phyloP scores from a whole-genome alignment of 1,140 invertebrate species.

The Lepidotrigona ventralis region DNA sequence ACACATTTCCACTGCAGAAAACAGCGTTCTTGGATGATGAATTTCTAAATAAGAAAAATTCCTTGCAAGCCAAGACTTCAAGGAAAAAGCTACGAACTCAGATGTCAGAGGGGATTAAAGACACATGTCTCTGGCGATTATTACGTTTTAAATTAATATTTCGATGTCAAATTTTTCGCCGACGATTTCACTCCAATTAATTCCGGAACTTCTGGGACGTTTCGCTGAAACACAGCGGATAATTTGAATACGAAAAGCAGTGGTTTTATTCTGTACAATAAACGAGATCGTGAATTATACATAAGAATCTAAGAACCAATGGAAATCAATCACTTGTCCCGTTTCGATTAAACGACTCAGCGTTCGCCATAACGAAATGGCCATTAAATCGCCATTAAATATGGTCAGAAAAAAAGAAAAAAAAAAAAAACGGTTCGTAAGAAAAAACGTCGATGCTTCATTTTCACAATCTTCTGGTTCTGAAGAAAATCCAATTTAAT shows the following conservation, averaged over 20 bases:
- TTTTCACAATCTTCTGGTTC: background rate
- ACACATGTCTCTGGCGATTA: background rate
- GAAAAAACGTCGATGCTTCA: background rate
- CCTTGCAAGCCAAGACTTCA: fast-evolving
- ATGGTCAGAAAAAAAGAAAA: background rate
- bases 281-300: background rate
- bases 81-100: background rate
- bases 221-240: too few relatives aligned
- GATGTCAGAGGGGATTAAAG: background rate
- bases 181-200: background rate
- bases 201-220: background rate
- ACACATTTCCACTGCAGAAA: background rate
- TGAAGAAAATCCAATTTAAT: too few relatives aligned
- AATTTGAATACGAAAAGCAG: background rate
- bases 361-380: background rate
- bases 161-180: background rate
- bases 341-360: background rate
- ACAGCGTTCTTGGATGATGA: background rate
- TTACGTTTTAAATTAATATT: background rate
- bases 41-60: background rate
- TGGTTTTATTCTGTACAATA: background rate
- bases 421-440: background rate
- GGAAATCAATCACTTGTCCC: background rate
- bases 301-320: background rate
- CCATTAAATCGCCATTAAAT: conserved; percentile 19